Conservation (phyloP, 1,140 invertebrate genomes). For the Schlechtendalia chinensis region DNA sequence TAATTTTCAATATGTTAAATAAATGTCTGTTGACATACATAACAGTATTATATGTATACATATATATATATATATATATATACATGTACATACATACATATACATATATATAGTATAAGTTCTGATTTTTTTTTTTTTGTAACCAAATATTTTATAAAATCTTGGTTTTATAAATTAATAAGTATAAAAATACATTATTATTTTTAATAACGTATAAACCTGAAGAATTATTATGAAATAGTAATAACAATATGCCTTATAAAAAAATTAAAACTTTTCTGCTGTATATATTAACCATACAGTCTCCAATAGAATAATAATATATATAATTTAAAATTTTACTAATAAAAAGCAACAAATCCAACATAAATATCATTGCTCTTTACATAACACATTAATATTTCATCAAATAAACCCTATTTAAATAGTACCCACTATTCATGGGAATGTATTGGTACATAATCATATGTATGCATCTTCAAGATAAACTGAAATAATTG, state of each 20-base stretch:
- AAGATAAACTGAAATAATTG: not conserved
- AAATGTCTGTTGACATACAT: not conserved
- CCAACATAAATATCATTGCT: not conserved
- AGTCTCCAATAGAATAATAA: not conserved
- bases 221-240: not conserved
- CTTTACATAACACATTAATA: not conserved
- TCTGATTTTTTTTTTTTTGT: no score
- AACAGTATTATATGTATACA: no score
- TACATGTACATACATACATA: no score
- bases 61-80: no score
- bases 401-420: not conserved
- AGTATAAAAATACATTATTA: no score
- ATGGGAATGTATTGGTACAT: not conserved
- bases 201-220: not conserved
- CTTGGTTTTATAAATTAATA: no score
- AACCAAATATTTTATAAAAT: no score
- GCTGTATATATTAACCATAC: not conserved
- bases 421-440: not conserved
- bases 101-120: no score
- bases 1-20: not conserved
- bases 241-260: not conserved
- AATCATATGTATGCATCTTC: not conserved
- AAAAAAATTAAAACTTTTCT: not conserved
- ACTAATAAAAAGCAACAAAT: constrained; percentile 9
- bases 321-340: not conserved